Evolutionary conservation across 2,113 vertebrate genomes (phyloP), one percentile per base, ranked within the genome.

Genomic region (Irena cyanogastra): DNA sequence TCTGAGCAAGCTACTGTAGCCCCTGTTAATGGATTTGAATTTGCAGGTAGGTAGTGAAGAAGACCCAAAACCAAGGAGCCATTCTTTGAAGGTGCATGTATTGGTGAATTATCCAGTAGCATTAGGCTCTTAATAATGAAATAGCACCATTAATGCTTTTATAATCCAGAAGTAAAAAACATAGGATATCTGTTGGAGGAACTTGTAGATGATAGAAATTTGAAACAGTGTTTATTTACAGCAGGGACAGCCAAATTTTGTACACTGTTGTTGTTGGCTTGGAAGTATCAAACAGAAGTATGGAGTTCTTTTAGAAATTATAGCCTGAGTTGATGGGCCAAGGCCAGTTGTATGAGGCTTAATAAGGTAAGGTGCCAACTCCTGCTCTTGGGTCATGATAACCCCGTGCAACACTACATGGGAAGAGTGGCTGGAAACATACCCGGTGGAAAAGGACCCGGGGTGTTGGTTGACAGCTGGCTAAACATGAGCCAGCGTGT

Each of bases 381-480:
- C 39, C 42, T 80, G 33, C 68, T 50, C 23, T 24, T 56, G 21
- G 74, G 60, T 89, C 68, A 70, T 30, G n/a, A 31, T 54, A 64
- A 53, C 54, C 79, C 39, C 0, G 0, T n/a, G 50, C 28, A 70
- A 15, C 4, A 7, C 22, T 63, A 26, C 11, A 63, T 70, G 79
- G 50, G 41, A 79, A 60, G 31, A 70, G 57, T 10, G 50, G 17
- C 63, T 88, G 68, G 56, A 69, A 80, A 75, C 49, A 23, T n/a
- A 65, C 35, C 1, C 0, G 0, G 20, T 22, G 15, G 56, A 65
- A 18, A 80, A 80, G 9, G 17, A 17, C 44, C 21, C 3, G 17
- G 22, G 5, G 6, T 70, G 2, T 30, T 75, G 24, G 17, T 59
- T 35, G 33, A 31, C 44, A 80, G 23, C 44, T 4, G 8, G 74